phyloP scores from a whole-genome alignment of 30 jellyfish, hydroid and myxozoan species.

The Hydra vulgaris region DNA sequence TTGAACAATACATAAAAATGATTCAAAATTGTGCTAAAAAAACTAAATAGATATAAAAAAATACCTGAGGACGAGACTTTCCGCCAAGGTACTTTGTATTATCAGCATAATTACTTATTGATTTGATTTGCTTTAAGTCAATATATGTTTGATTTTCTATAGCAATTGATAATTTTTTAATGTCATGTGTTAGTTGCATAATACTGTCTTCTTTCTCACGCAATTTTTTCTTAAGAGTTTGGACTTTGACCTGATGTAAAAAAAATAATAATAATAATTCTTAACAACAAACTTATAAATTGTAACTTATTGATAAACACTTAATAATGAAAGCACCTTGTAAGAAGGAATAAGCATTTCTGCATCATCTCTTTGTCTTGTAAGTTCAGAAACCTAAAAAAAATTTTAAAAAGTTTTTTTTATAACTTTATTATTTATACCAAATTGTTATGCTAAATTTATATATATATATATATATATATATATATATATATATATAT shows the following conservation, averaged over 20 bases:
- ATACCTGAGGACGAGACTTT: not conserved
- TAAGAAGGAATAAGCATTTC: constrained; percentile 76
- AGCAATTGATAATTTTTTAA: constrained; percentile 10
- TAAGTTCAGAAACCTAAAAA: constrained; percentile 65
- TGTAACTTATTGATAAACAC: not conserved
- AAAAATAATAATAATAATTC: no score
- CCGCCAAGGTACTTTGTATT: not conserved
- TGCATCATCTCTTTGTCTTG: constrained; percentile 92
- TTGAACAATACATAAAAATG: no score
- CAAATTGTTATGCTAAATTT: no score
- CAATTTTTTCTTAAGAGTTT: constrained; percentile 54
- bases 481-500: no score
- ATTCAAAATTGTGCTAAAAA: no score
- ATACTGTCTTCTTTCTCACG: constrained; percentile 71
- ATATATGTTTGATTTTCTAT: constrained; percentile 5
- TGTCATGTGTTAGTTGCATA: constrained; percentile 41
- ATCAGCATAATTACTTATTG: not conserved
- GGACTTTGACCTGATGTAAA: constrained; percentile 47
- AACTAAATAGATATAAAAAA: no score
- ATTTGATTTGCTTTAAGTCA: not conserved
- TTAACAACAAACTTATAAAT: not conserved
- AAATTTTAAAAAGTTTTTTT: no score
- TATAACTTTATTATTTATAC: no score
- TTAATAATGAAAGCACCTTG: constrained; percentile 25
- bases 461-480: no score